Base-by-base conservation (phyloP, 2,797 vertebrate genomes). In the Gambusia yucatana region DNA sequence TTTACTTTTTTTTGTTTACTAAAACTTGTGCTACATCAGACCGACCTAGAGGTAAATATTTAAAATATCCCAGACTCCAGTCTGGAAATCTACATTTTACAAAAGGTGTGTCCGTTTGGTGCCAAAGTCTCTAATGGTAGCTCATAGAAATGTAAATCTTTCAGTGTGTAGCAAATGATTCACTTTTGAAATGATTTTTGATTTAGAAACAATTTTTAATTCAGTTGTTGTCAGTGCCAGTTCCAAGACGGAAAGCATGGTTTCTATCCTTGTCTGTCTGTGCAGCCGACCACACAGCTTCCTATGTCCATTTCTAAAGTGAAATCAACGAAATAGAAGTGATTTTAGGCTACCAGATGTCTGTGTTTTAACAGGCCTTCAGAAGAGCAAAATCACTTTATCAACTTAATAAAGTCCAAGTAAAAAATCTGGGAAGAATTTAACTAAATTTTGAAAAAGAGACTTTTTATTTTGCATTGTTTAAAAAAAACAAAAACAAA, bases 181-280 rank as follows among this genome's bases (percentile, higher is more conserved):
- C 6, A 7, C 20, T 50, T 50, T 50, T 7, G 17, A 50, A 50
- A 50, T 22, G 6, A 50, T 7, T 50, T 50, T 50, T 50, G 48
- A 50, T 50, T 50, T 16, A 48, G 16, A 17, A 48, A 48, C 47
- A 17, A 17, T 48, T 48, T 48, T 48, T 17, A 48, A 48, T 48
- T 48, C 95, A 96, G 95, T 94, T 96, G 94, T 93, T 91, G 81
- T 92, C 86, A 88, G 82, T 59, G 84, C 81, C 85, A 83, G 11
- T 48, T 82, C 75, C 70, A 44, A 75, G 52, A 78, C 22, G 50
- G 39, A 69, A 17, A 48, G 25, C 17, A 48, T 20, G 2, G 48
- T 50, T 20, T 50, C 17, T 22, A 22, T 48, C 48, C 17, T 50
- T 50, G 48, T 50, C 48, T 7, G 47, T 48, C 17, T 48, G 48